A percentile compares a stretch with the other conserved stretches of the same genome.
These are phyloP conservation scores for Uloborus plumipes DNA, from an alignment of 2,888 invertebrate genomes.

Conservation along the genomic window DNA sequence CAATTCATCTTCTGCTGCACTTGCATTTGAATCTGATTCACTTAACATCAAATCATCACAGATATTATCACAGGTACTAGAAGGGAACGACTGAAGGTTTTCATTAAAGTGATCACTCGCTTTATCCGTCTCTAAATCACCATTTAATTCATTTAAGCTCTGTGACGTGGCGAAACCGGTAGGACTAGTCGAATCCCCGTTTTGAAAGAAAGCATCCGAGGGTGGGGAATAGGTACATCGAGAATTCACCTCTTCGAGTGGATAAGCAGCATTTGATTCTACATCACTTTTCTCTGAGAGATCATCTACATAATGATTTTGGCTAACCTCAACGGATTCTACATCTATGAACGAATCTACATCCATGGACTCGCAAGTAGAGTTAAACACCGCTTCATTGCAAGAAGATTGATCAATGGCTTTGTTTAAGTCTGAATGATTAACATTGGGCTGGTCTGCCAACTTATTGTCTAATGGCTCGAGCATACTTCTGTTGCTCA, in stretches of 20 bases:
- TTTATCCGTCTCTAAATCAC: constrained; percentile 11
- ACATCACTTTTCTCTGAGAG: constrained; percentile 25
- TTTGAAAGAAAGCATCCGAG: not conserved
- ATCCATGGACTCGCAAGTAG: constrained; percentile 10
- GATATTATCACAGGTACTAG: constrained; percentile 54
- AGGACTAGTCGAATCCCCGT: constrained; percentile 37
- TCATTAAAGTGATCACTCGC: not conserved
- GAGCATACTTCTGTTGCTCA: not conserved
- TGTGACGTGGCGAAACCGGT: constrained; percentile 23
- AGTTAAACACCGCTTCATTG: not conserved
- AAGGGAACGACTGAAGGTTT: constrained; percentile 15
- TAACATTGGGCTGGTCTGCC: not conserved
- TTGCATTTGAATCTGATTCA: constrained; percentile 40
- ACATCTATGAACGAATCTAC: constrained; percentile 38
- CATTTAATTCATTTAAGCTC: constrained; percentile 48
- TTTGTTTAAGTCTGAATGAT: not conserved
- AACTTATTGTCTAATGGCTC: not conserved
- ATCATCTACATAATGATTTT: not conserved
- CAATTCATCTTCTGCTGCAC: constrained; percentile 10
- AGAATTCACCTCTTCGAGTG: constrained; percentile 25
- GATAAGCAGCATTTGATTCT: not conserved
- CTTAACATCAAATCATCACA: constrained; percentile 61
- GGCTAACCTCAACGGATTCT: constrained; percentile 31
- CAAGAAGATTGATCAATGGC: not conserved
- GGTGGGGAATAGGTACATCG: constrained; percentile 17